Percentiles rank a stretch among this genome's conserved stretches.
Conservation (phyloP, 1,140 invertebrate species). For the Asbolus verrucosus region DNA sequence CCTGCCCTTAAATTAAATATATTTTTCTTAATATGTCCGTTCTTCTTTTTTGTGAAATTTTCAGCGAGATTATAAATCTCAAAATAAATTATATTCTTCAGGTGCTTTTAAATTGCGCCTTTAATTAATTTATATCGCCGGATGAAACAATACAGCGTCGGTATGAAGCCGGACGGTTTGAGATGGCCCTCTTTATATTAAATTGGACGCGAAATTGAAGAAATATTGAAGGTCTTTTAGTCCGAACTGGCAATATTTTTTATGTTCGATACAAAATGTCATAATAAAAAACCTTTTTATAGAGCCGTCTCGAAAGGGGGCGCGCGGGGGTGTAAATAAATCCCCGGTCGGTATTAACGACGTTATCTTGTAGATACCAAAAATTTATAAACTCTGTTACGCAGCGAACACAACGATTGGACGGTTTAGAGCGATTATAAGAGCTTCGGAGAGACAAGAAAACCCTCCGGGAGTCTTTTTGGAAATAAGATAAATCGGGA, state of each 20-base stretch:
- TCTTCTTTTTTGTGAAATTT: too few species aligned
- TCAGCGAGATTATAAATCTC: too few species aligned
- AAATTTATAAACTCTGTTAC: conserved; percentile 29
- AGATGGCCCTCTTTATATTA: too few species aligned
- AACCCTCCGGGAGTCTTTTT: conserved; percentile 21
- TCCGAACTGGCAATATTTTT: neutral
- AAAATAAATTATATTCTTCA: too few species aligned
- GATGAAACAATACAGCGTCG: too few species aligned
- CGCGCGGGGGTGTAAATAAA: conserved; percentile 18
- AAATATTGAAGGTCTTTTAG: too few species aligned
- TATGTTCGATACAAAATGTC: conserved; percentile 8
- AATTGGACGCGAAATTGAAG: too few species aligned
- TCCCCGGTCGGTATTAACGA: conserved; percentile 22
- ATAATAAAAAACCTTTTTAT: conserved; percentile 16
- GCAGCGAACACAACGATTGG: conserved; percentile 5
- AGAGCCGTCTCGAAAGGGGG: neutral
- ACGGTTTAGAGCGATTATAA: conserved; percentile 23
- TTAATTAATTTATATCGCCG: too few species aligned
- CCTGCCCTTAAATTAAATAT: too few species aligned
- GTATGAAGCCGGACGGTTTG: too few species aligned
- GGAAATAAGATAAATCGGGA: conserved; percentile 18
- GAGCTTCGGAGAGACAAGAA: conserved; percentile 20
- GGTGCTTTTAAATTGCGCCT: neutral
- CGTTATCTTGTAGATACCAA: conserved; percentile 25
- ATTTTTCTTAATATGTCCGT: too few species aligned